Percentiles rank a stretch among this genome's conserved stretches.
These are phyloP conservation scores for Ditylenchus weischeri DNA, from an alignment of 2,888 invertebrate species.

Conservation along the genomic window DNA sequence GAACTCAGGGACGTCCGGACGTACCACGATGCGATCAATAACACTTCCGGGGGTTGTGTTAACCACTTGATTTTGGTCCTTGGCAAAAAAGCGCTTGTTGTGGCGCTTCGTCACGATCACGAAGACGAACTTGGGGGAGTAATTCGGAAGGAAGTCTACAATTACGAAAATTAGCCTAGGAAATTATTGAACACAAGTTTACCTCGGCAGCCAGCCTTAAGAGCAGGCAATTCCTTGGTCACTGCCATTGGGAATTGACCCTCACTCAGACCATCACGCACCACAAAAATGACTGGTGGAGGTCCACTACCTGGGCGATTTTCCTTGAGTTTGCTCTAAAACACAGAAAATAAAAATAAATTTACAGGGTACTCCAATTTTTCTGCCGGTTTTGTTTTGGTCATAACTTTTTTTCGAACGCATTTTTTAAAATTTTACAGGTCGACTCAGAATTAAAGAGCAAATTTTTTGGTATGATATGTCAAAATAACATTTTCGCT, in stretches of 20 bases:
- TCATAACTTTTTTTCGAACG: no score
- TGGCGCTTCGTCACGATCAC: conserved; percentile 33
- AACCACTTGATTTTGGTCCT: neutral
- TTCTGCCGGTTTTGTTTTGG: no score
- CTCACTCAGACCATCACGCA: conserved; percentile 37
- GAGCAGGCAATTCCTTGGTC: conserved; percentile 25
- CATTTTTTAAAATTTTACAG: no score
- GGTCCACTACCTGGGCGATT: neutral
- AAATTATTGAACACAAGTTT: neutral
- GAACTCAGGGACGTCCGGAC: conserved; percentile 31
- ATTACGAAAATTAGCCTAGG: neutral
- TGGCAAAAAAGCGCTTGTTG: conserved; percentile 32
- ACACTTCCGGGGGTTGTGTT: conserved; percentile 32
- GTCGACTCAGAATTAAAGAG: no score
- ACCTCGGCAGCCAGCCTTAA: conserved; percentile 14
- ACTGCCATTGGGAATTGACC: conserved; percentile 34
- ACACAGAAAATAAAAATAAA: neutral
- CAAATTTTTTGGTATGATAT: no score
- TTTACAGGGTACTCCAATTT: no score
- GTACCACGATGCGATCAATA: conserved; percentile 25
- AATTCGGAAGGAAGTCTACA: conserved; percentile 6
- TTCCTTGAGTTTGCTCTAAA: conserved; percentile 4
- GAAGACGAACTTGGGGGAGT: conserved; percentile 27
- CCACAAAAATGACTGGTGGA: conserved; percentile 22
- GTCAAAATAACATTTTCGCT: no score